Conservation (phyloP, 2,113 vertebrate species). For the Peromyscus polionotus region DNA sequence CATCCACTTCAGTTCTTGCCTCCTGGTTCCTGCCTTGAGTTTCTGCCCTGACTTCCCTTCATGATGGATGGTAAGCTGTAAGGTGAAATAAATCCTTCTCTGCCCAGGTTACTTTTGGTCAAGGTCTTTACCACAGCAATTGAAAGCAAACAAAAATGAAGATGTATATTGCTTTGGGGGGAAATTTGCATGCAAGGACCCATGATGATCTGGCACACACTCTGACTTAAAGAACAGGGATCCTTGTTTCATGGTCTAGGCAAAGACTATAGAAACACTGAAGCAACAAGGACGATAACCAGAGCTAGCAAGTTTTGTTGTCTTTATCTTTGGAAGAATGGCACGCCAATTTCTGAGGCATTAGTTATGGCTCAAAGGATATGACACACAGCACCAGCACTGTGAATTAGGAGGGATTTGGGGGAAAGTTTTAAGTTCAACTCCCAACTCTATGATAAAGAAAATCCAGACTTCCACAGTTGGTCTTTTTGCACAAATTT, state of each 20-base stretch:
- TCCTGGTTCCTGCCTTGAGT: too few relatives aligned
- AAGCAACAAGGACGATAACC: background rate
- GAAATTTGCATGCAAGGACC: background rate
- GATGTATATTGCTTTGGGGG: background rate
- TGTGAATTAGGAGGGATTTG: slow-evolving; percentile 1
- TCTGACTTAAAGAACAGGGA: background rate
- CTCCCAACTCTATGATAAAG: background rate
- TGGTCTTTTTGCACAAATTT: background rate
- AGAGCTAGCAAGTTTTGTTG: background rate
- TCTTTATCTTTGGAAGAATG: background rate
- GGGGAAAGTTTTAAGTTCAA: background rate
- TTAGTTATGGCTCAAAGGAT: background rate
- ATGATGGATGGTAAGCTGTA: background rate
- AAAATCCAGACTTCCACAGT: background rate
- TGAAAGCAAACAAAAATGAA: background rate
- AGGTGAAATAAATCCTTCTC: background rate
- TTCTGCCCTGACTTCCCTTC: background rate
- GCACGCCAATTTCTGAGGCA: background rate
- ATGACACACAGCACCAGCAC: background rate
- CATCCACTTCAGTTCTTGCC: background rate
- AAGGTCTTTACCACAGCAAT: background rate
- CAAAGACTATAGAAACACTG: background rate
- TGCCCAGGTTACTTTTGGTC: background rate
- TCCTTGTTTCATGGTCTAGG: background rate
- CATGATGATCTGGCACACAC: background rate